These are phyloP conservation scores for Acanthosepion pharaonis DNA, from an alignment of 2,888 invertebrate species.

Conservation along the genomic window DNA sequence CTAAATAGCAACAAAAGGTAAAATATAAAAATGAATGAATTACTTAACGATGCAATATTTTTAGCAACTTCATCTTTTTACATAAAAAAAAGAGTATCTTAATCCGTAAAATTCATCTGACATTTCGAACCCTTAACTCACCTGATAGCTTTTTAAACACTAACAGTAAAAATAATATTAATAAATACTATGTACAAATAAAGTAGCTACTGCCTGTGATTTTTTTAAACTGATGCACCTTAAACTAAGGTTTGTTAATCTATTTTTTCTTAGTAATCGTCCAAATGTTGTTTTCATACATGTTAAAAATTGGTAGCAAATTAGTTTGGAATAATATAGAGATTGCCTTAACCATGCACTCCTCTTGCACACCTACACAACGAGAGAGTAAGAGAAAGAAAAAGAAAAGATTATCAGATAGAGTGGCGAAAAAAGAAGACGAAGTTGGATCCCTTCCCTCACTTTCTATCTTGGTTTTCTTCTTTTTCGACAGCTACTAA, in stretches of 20 bases:
- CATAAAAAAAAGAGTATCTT: no score
- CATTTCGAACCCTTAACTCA: no score
- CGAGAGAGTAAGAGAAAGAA: background rate
- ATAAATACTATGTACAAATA: background rate
- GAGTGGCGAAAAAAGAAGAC: background rate
- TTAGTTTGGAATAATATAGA: background rate
- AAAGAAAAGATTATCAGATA: background rate
- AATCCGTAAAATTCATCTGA: no score
- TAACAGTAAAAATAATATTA: background rate
- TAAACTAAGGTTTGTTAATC: background rate
- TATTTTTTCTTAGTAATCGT: background rate
- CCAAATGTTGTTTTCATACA: background rate
- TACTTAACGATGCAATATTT: no score
- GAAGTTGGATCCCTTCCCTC: background rate
- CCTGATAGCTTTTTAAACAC: background rate
- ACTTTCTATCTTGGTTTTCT: background rate
- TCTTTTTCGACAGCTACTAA: background rate
- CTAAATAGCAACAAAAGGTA: no score
- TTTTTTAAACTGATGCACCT: background rate
- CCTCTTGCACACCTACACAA: background rate
- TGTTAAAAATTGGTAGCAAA: background rate
- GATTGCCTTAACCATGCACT: background rate
- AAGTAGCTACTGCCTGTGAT: background rate
- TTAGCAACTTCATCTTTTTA: no score
- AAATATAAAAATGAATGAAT: no score